Evolutionary conservation across 2,888 invertebrate species (phyloP).

Genomic region (Fissipunctia ypsillon): DNA sequence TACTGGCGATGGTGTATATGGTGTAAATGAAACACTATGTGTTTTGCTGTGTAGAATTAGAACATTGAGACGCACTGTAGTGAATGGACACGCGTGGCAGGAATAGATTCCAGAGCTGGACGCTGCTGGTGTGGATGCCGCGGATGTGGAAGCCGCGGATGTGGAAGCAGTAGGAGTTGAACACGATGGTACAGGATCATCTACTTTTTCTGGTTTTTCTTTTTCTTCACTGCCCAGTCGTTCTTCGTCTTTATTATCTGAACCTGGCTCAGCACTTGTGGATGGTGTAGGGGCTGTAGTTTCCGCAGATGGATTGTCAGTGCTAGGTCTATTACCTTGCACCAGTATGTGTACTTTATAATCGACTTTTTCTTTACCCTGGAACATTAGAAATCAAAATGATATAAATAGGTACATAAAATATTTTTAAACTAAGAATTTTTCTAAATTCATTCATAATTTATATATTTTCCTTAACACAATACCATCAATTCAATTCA

Average conservation of each 20-base stretch:
- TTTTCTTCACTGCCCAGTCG: conserved; percentile 38
- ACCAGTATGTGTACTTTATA: conserved; percentile 92
- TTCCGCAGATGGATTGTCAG: conserved; percentile 68
- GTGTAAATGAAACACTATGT: conserved; percentile 90
- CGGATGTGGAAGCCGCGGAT: conserved; percentile 72
- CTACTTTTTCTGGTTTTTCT: conserved; percentile 58
- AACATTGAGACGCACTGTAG: conserved; percentile 93
- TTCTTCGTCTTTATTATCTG: conserved; percentile 45
- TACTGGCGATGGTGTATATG: conserved; percentile 85
- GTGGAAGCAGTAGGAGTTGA: conserved; percentile 74
- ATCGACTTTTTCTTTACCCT: conserved; percentile 87
- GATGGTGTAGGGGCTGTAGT: conserved; percentile 63
- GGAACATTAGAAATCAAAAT: conserved; percentile 68
- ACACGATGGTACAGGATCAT: conserved; percentile 62
- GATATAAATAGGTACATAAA: background rate
- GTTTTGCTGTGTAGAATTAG: conserved; percentile 93
- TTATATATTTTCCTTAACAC: background rate
- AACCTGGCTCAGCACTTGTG: conserved; percentile 60
- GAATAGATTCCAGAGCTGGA: conserved; percentile 87
- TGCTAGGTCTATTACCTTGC: conserved; percentile 86
- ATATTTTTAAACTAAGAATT: background rate
- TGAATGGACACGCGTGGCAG: conserved; percentile 92
- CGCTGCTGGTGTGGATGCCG: conserved; percentile 70
- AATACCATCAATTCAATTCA: no score
- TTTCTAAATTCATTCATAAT: background rate